These are phyloP conservation scores for Mnemiopsis leidyi DNA, from an alignment of 37 sponge, comb jelly and placozoan species.

Conservation along the genomic window DNA sequence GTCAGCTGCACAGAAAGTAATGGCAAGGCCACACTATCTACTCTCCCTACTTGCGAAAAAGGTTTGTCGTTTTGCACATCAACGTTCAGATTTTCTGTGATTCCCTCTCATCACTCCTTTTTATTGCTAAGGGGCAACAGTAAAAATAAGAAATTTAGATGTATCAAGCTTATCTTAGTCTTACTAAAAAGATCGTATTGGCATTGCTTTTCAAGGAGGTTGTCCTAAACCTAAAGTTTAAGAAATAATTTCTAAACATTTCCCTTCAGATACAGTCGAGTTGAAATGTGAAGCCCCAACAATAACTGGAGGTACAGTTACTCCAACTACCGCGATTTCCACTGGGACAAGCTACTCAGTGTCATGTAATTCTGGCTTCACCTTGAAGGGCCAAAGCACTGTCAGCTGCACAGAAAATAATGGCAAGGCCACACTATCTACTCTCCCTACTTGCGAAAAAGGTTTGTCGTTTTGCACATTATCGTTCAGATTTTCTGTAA, in stretches of 20 bases:
- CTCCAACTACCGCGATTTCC: neutral
- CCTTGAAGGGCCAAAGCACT: neutral
- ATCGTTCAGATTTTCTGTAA: too few relatives aligned
- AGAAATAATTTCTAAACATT: neutral
- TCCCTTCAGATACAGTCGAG: neutral
- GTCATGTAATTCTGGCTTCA: neutral
- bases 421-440: neutral
- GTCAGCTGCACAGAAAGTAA: neutral
- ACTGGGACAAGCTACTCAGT: neutral
- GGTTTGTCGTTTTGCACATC: neutral
- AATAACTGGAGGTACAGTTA: neutral
- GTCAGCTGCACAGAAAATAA: neutral
- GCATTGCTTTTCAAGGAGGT: too few relatives aligned
- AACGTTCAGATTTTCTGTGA: too few relatives aligned
- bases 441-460: conserved; percentile 6
- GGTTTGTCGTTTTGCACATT: neutral
- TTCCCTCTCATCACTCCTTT: too few relatives aligned
- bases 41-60: conserved; percentile 6
- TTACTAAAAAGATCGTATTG: too few relatives aligned
- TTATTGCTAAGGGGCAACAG: too few relatives aligned
- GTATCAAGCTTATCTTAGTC: too few relatives aligned
- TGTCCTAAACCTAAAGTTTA: neutral
- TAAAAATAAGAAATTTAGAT: too few relatives aligned
- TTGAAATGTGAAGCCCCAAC: neutral
- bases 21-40: neutral